phyloP scores from a whole-genome alignment of 2,888 invertebrate genomes.

The Drosophila colorata region DNA sequence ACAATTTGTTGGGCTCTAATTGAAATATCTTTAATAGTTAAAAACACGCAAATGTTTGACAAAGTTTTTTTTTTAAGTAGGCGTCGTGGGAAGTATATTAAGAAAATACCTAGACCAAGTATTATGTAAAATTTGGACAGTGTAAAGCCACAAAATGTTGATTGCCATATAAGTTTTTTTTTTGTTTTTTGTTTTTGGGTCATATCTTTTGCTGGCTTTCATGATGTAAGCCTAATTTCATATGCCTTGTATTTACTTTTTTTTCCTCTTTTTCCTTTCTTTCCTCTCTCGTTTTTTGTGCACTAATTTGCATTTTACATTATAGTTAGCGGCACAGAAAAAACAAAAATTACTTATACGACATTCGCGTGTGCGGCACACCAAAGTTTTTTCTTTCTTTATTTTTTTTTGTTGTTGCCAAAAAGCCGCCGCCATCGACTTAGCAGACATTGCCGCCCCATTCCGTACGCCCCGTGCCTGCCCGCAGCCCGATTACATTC shows the following conservation, averaged over 20 bases:
- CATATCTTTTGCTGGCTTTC: conserved; percentile 23
- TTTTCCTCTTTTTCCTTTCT: conserved; percentile 8
- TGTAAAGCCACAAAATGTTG: conserved; percentile 19
- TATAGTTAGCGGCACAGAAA: conserved; percentile 42
- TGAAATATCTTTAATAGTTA: conserved; percentile 58
- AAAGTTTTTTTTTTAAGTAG: conserved; percentile 18
- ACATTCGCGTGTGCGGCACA: conserved; percentile 69
- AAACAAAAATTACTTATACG: conserved; percentile 66
- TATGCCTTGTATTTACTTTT: conserved; percentile 43
- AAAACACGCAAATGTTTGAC: conserved; percentile 52
- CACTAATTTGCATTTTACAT: conserved; percentile 73
- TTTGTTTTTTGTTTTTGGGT: conserved; percentile 26
- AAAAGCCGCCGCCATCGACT: conserved; percentile 60
- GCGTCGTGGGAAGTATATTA: conserved; percentile 43
- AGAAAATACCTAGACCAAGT: conserved; percentile 1
- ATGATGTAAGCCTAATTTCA: conserved; percentile 57
- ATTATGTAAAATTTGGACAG: conserved; percentile 29
- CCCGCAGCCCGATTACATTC: conserved; percentile 10
- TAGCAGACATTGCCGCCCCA: conserved; percentile 39
- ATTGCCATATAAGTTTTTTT: conserved; percentile 20
- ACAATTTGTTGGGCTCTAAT: conserved; percentile 54
- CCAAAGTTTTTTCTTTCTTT: conserved; percentile 41
- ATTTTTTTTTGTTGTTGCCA: conserved; percentile 37
- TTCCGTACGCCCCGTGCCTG: background rate
- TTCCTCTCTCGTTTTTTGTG: conserved; percentile 25